phyloP scores from a whole-genome alignment of 2,797 vertebrate species.

The Arnoldichthys spilopterus region DNA sequence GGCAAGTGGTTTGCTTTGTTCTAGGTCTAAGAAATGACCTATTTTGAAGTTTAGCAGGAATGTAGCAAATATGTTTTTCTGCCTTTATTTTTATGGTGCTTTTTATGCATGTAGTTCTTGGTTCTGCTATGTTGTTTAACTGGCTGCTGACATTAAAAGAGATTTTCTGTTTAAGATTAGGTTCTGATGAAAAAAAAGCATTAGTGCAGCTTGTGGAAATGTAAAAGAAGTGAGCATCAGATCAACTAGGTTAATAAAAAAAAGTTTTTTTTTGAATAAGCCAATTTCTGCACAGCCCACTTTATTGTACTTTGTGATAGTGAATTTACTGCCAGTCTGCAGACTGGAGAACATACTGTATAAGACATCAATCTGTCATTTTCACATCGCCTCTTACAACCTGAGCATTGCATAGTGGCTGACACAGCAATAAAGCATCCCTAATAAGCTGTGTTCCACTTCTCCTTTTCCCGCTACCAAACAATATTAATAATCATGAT shows the following conservation, averaged over 20 bases:
- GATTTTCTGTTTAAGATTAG: no score
- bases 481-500: constrained; percentile 50
- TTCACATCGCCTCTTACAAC: constrained; percentile 24
- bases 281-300: neutral
- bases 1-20: constrained; percentile 64
- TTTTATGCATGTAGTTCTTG: neutral
- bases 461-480: constrained; percentile 35
- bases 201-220: neutral
- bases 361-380: constrained; percentile 37
- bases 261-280: neutral
- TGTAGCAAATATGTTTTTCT: constrained; percentile 15
- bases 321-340: constrained; percentile 18
- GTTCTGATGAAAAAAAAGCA: no score
- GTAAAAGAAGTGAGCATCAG: neutral
- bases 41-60: constrained; percentile 59
- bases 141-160: neutral
- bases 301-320: neutral
- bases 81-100: neutral
- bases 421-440: constrained; percentile 66
- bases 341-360: neutral
- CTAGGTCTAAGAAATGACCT: constrained; percentile 65
- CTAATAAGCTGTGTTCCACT: constrained; percentile 57
- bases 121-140: neutral
- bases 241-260: neutral
- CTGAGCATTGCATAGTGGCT: constrained; percentile 27